phyloP scores from a whole-genome alignment of 2,888 invertebrate genomes.

The Aspidapion aeneum region DNA sequence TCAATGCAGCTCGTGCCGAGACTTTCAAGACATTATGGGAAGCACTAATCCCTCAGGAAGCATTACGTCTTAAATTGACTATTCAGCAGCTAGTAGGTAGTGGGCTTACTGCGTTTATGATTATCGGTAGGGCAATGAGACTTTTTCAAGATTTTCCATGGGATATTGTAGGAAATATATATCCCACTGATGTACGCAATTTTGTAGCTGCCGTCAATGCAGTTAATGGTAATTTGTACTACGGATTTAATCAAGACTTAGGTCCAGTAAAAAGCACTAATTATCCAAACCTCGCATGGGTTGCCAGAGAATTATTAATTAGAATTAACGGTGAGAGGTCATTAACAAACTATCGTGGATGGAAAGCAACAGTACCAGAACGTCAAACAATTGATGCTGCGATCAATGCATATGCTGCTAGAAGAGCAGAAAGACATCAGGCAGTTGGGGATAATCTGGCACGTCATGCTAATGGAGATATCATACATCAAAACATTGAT shows the following conservation, averaged over 20 bases:
- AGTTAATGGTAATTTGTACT: neutral
- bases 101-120: neutral
- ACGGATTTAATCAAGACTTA: conserved; percentile 1
- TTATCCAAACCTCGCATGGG: neutral
- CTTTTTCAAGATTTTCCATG: neutral
- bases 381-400: neutral
- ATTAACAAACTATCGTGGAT: neutral
- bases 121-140: neutral
- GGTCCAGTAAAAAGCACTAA: neutral
- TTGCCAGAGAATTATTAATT: conserved; percentile 1
- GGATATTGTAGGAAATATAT: neutral
- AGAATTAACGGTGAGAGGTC: neutral
- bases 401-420: too few relatives aligned
- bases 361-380: neutral
- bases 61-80: neutral
- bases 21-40: neutral
- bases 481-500: too few relatives aligned
- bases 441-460: too few relatives aligned
- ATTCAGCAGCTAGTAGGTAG: neutral
- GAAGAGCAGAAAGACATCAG: too few relatives aligned
- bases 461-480: too few relatives aligned
- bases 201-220: conserved; percentile 1
- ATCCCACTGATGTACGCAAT: neutral
- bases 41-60: neutral
- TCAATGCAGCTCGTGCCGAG: neutral